A percentile compares a stretch with the other conserved stretches of the same genome.
These are phyloP conservation scores for Doryteuthis pealeii DNA, from an alignment of 1,140 invertebrate species.

Conservation along the genomic window DNA sequence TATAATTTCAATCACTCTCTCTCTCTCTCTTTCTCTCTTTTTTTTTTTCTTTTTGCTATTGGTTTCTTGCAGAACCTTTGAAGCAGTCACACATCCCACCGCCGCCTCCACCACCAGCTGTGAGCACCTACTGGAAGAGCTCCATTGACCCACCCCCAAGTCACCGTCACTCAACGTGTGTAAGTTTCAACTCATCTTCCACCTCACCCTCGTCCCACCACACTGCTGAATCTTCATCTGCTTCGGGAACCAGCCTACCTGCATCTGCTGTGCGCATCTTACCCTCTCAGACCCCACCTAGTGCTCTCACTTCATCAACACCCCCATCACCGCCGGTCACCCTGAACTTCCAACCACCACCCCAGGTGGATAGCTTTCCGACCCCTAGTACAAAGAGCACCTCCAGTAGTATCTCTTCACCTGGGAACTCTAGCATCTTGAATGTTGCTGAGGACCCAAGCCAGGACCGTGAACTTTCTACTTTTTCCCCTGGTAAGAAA, in stretches of 20 bases:
- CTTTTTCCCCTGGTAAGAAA: not conserved
- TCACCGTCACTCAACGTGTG: slow-evolving; percentile 7
- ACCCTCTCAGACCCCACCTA: not conserved
- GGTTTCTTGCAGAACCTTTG: not conserved
- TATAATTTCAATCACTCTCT: no score
- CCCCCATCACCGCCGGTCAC: not conserved
- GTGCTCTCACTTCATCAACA: not conserved
- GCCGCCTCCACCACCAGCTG: not conserved
- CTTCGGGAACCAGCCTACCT: not conserved
- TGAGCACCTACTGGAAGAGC: no score
- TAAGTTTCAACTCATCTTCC: slow-evolving; percentile 6
- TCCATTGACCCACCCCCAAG: not conserved
- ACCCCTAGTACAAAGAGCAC: not conserved
- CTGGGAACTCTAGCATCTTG: not conserved
- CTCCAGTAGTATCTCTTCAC: not conserved
- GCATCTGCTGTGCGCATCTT: slow-evolving; percentile 1
- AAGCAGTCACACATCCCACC: not conserved
- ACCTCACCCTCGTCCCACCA: not conserved
- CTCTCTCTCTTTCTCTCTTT: no score
- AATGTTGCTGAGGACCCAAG: not conserved
- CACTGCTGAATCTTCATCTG: not conserved
- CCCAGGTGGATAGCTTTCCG: not conserved
- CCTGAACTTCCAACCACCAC: not conserved
- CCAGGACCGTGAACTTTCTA: not conserved
- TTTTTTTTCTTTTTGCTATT: no score